These are phyloP conservation scores for Lerema accius DNA, from an alignment of 1,140 invertebrate species.

Conservation along the genomic window DNA sequence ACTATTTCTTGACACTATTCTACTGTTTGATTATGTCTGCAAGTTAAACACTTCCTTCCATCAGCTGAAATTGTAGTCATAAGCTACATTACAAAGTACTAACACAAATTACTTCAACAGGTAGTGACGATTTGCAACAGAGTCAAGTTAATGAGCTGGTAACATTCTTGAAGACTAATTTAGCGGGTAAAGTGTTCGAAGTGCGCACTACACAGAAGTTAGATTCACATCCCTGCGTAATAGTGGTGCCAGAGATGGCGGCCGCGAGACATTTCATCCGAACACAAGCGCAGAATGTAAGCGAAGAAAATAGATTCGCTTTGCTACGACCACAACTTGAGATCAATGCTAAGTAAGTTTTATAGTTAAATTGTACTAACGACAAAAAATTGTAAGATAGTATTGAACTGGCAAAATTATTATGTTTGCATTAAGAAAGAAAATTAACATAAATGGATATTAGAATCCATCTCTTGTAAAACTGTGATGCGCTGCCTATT, in stretches of 20 bases:
- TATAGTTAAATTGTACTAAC: too few relatives aligned
- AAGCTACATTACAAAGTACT: too few relatives aligned
- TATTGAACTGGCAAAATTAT: too few relatives aligned
- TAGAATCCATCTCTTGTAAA: too few relatives aligned
- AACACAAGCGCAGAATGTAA: conserved; percentile 92
- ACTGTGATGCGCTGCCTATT: too few relatives aligned
- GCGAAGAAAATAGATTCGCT: conserved; percentile 93
- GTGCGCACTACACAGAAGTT: conserved; percentile 93
- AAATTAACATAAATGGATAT: too few relatives aligned
- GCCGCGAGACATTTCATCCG: conserved; percentile 96
- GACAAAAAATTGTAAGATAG: too few relatives aligned
- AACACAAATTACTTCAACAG: conserved; percentile 66
- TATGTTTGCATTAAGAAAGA: too few relatives aligned
- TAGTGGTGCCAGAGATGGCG: conserved; percentile 98
- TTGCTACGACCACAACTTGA: conserved; percentile 95
- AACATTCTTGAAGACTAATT: conserved; percentile 89
- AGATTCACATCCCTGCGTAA: conserved; percentile 95
- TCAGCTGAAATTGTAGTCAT: too few relatives aligned
- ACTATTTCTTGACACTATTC: too few relatives aligned
- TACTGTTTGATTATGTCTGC: too few relatives aligned
- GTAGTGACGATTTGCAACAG: conserved; percentile 87
- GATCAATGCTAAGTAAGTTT: conserved; percentile 93
- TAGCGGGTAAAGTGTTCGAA: conserved; percentile 90
- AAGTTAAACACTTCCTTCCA: too few relatives aligned
- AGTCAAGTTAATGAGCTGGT: conserved; percentile 90